Percentiles rank a stretch among this genome's conserved stretches.
Conservation (phyloP, 2,113 vertebrate species). For the Entomyzon cyanotis region DNA sequence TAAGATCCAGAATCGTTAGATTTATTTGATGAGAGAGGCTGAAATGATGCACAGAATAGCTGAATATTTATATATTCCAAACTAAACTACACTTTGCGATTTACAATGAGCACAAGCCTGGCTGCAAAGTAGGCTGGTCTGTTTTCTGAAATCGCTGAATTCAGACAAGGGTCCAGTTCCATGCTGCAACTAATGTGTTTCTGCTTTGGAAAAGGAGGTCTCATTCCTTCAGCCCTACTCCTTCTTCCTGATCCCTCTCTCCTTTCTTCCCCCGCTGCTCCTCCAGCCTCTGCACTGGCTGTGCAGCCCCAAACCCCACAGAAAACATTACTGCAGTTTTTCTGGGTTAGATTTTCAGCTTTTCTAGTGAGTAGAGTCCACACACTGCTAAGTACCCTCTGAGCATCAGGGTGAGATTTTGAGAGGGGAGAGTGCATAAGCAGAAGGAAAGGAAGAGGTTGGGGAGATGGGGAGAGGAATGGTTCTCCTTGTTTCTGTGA, state of each 20-base stretch:
- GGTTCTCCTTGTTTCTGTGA: not conserved
- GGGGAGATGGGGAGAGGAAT: not conserved
- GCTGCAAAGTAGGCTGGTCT: not conserved
- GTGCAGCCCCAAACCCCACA: not conserved
- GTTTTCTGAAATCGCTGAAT: not conserved
- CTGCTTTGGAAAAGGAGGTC: not conserved
- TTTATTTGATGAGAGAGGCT: not conserved
- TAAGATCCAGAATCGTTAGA: not conserved
- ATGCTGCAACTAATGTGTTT: not conserved
- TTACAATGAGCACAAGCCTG: not conserved
- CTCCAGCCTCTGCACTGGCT: not conserved
- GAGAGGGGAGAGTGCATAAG: not conserved
- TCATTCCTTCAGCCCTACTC: not conserved
- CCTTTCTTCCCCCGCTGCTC: not conserved
- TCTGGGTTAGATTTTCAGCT: not conserved
- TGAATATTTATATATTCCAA: not conserved
- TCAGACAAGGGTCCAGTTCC: not conserved
- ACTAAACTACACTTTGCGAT: not conserved
- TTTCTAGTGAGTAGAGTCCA: not conserved
- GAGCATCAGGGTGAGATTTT: not conserved
- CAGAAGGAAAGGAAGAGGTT: not conserved
- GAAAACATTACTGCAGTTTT: not conserved
- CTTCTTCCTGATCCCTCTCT: not conserved
- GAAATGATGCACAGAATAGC: not conserved
- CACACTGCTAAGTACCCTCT: not conserved